These are phyloP conservation scores for Fopius arisanus DNA, from an alignment of 1,140 invertebrate genomes.

Conservation along the genomic window DNA sequence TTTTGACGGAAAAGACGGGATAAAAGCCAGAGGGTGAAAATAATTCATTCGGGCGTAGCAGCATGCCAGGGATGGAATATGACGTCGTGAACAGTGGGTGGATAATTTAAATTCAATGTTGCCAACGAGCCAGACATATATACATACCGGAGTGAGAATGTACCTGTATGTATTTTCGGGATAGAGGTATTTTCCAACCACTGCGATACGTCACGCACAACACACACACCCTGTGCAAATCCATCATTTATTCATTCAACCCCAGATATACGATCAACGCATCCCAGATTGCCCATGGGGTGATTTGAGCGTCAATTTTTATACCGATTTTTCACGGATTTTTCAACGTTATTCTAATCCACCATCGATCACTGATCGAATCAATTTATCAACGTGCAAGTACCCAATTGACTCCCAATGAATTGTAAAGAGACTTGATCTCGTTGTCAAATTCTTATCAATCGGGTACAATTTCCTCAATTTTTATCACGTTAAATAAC, in stretches of 20 bases:
- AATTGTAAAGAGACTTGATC: too few species aligned
- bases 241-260: neutral
- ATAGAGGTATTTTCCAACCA: neutral
- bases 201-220: neutral
- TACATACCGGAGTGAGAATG: neutral
- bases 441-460: too few species aligned
- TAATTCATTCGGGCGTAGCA: neutral
- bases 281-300: neutral
- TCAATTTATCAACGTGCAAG: too few species aligned
- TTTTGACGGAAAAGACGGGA: slow-evolving; percentile 23
- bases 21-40: neutral
- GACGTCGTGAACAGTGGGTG: neutral
- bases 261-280: neutral
- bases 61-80: neutral
- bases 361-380: too few species aligned
- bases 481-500: neutral
- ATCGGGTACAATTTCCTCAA: too few species aligned
- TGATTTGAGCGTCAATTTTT: neutral
- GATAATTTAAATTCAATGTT: neutral
- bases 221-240: neutral
- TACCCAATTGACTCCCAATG: too few species aligned
- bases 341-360: too few species aligned
- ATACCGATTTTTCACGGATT: neutral
- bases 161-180: neutral
- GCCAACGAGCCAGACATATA: neutral